These are phyloP conservation scores for Ganaspis sp. DNA, from an alignment of 1,140 invertebrate species.

Conservation along the genomic window DNA sequence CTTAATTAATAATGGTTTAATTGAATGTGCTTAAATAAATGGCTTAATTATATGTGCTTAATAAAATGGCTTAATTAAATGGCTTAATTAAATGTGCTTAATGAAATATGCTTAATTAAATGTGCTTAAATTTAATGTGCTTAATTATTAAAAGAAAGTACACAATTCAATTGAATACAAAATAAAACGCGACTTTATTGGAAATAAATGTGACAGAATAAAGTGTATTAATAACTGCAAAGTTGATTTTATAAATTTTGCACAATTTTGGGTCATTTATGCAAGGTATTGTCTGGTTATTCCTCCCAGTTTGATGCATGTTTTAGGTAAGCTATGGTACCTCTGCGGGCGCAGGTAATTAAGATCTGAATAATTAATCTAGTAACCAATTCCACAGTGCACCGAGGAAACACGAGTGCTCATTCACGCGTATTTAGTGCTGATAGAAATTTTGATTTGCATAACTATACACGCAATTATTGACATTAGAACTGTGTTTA, in stretches of 20 bases:
- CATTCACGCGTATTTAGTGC: slow-evolving; percentile 10
- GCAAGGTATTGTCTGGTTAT: background rate
- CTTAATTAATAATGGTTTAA: too few species aligned
- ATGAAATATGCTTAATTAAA: too few species aligned
- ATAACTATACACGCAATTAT: slow-evolving; percentile 28
- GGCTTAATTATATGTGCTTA: too few species aligned
- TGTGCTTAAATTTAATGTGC: too few species aligned
- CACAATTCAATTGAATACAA: too few species aligned
- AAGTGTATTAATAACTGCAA: background rate
- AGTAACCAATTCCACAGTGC: slow-evolving; percentile 14
- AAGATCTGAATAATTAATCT: slow-evolving; percentile 27
- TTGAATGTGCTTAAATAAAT: too few species aligned
- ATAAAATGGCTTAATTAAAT: too few species aligned
- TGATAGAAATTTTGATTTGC: slow-evolving; percentile 22
- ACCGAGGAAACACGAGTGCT: background rate
- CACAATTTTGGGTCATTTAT: background rate
- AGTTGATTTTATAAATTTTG: background rate
- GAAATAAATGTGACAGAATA: background rate
- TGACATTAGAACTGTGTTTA: background rate
- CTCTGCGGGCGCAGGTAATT: background rate
- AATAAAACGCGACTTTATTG: background rate
- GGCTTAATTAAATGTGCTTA: too few species aligned
- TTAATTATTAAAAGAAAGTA: too few species aligned
- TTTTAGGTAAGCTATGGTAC: slow-evolving; percentile 6
- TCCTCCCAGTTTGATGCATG: background rate